These are phyloP conservation scores for Cephalotes varians DNA, from an alignment of 2,888 invertebrate species.

Conservation along the genomic window DNA sequence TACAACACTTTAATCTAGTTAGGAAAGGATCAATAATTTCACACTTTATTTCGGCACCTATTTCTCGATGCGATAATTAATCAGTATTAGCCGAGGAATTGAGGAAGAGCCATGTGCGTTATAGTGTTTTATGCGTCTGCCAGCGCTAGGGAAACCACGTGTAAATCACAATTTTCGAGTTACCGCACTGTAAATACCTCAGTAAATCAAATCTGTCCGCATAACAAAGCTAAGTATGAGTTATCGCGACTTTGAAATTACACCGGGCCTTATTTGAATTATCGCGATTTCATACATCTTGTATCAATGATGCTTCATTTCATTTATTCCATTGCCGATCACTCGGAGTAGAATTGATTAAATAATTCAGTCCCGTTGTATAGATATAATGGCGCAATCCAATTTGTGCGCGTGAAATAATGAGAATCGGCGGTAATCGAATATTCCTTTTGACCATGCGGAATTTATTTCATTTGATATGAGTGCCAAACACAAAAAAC, in stretches of 20 bases:
- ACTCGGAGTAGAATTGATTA: neutral
- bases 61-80: slow-evolving; percentile 32
- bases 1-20: neutral
- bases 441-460: slow-evolving; percentile 46
- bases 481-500: slow-evolving; percentile 13
- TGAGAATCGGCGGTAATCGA: slow-evolving; percentile 33
- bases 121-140: slow-evolving; percentile 46
- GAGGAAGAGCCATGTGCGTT: slow-evolving; percentile 27
- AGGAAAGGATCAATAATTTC: neutral
- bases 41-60: neutral
- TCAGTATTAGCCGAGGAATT: slow-evolving; percentile 25
- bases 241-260: slow-evolving; percentile 38
- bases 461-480: slow-evolving; percentile 46
- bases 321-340: slow-evolving; percentile 5
- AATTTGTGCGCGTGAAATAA: slow-evolving; percentile 19
- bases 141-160: slow-evolving; percentile 27
- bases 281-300: slow-evolving; percentile 2
- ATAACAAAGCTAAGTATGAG: slow-evolving; percentile 36
- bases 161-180: slow-evolving; percentile 54
- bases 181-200: slow-evolving; percentile 40
- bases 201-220: slow-evolving; percentile 43
- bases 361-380: slow-evolving; percentile 25
- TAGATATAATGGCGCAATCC: slow-evolving; percentile 5
- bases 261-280: slow-evolving; percentile 11
- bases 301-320: neutral